A percentile compares a stretch with the other conserved stretches of the same genome.
These are phyloP conservation scores for Philypnodon macrostomus DNA, from an alignment of 2,797 vertebrate species.

Conservation along the genomic window DNA sequence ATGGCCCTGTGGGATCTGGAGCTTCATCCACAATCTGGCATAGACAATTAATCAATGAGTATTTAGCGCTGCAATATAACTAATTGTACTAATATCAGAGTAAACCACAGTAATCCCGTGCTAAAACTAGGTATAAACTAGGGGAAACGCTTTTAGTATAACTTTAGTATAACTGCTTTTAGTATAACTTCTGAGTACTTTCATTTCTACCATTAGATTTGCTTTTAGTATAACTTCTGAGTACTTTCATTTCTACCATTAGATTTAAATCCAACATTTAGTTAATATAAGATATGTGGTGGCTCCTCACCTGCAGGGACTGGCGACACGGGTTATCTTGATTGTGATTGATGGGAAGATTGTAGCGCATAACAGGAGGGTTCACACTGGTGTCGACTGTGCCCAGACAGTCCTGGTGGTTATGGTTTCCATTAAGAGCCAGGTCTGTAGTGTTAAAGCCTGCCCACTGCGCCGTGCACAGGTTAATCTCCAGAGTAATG, in stretches of 20 bases:
- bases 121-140: no score
- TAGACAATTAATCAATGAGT: not conserved
- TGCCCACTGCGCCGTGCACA: slow-evolving; percentile 77
- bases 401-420: slow-evolving; percentile 62
- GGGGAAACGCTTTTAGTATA: no score
- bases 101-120: no score
- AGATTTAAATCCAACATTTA: no score
- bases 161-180: no score
- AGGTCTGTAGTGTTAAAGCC: slow-evolving; percentile 66
- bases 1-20: slow-evolving; percentile 63
- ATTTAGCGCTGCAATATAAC: no score
- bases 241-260: no score
- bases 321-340: slow-evolving; percentile 73
- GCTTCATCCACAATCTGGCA: slow-evolving; percentile 75
- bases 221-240: no score
- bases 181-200: no score
- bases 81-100: no score
- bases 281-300: no score
- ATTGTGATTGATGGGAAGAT: slow-evolving; percentile 75
- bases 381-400: slow-evolving; percentile 53
- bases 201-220: no score
- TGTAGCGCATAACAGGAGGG: slow-evolving; percentile 72
- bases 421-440: slow-evolving; percentile 76
- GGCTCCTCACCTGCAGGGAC: slow-evolving; percentile 68
- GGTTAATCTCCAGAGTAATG: slow-evolving; percentile 75